Base-by-base conservation (phyloP, 2,888 invertebrate species). In the Aromia moschata region DNA sequence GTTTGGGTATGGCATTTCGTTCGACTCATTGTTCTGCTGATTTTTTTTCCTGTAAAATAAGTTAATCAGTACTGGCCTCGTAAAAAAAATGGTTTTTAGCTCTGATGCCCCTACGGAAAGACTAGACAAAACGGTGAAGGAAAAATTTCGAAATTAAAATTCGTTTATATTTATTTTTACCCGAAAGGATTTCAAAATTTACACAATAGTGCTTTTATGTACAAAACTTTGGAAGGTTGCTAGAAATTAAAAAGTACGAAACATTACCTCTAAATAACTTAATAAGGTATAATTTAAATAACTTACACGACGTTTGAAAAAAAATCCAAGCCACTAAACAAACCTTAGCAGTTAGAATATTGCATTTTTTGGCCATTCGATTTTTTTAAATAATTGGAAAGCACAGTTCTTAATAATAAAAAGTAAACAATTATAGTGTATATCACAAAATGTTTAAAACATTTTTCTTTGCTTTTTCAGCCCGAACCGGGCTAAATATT, bases 391-490 rank as follows among this genome's bases (percentile, higher is more conserved):
- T 58, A 69, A 70, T 70, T 73, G 74, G 74, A 75, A 77, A 77
- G 76, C 76, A 76, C 75, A 69, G 69, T 70, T 67, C 69, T 44
- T 58, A 69, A 70, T 68, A 73, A 71, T 70, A 72, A 71, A 70
- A 67, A 72, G 67, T 69, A 68, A 73, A 74, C 67, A 76, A 73
- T 70, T 65, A 69, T 74, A 77, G 77, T 76, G 74, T 71, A 75
- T 81, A 81, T 81, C 80, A 81, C 80, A 81, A 72, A 71, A 80
- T 80, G 78, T 80, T 79, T 77, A 77, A 78, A 79, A 80, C 79
- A 78, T 79, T 75, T 77, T 74, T 73, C 72, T 74, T 78, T 74
- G 75, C 75, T 76, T 76, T 71, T 70, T 71, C 73, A 74, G 72
- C 75, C 72, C 74, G 74, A 75, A 70, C 68, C 69, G 71, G 69